A percentile compares a stretch with the other conserved stretches of the same genome.
phyloP scores from a whole-genome alignment of 2,797 vertebrate genomes.

The Sebastes trivittatus region DNA sequence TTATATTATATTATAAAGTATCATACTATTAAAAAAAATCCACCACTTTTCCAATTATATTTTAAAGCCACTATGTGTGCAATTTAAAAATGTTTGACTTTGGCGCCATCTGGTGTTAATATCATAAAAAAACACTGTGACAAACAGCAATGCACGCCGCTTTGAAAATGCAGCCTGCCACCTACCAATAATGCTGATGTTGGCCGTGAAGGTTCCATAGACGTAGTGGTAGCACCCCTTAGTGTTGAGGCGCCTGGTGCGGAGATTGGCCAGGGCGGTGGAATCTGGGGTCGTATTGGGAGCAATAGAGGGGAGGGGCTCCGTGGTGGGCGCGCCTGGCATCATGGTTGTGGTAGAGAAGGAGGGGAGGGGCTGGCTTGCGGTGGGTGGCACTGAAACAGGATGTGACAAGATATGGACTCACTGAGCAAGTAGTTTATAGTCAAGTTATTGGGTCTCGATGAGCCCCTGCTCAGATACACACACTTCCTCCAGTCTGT shows the following conservation, averaged over 20 bases:
- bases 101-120: background rate
- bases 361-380: conserved; percentile 18
- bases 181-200: conserved; percentile 87
- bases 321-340: conserved; percentile 53
- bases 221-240: conserved; percentile 84
- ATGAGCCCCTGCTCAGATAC: background rate
- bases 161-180: background rate
- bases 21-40: background rate
- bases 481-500: background rate
- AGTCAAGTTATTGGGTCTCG: background rate
- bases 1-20: background rate
- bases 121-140: too few relatives aligned
- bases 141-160: background rate
- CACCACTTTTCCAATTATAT: background rate
- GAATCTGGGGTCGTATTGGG: conserved; percentile 26
- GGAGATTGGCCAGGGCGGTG: conserved; percentile 26
- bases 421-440: background rate
- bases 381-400: conserved; percentile 41
- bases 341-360: conserved; percentile 19
- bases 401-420: background rate
- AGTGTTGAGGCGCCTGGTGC: conserved; percentile 9
- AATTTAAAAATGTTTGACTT: background rate
- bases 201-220: conserved; percentile 83
- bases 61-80: background rate
- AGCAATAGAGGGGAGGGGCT: conserved; percentile 50